Base-by-base conservation (phyloP, 2,888 invertebrate species). In the Agrotis clavis region DNA sequence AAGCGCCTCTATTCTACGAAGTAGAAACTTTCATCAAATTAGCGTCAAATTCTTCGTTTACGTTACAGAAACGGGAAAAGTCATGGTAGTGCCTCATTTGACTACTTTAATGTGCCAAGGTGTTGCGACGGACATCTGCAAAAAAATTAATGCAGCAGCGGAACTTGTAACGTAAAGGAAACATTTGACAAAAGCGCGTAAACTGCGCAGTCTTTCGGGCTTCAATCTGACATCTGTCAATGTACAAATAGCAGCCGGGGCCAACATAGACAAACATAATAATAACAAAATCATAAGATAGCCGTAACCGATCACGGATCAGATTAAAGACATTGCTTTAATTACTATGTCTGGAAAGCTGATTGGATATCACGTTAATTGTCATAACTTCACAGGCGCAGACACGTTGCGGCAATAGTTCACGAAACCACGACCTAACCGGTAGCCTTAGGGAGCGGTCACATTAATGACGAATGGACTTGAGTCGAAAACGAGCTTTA, bases 331-430 rank as follows among this genome's bases (percentile, higher is more conserved):
- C 41, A 62, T 50, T 47, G 35, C 74, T 35, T 54, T 59, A 79
- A 79, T 79, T 60, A 76, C 75, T 68, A 73, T 71, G 71, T 74
- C 74, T 47, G 11, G 54, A 41, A 65, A 63, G 35, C 66, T 74
- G 60, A 76, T 60, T 61, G 59, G 65, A 57, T 57, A 61, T 66
- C 54, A 57, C 35, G 51, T 60, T 71, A 72, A 54, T 59, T 60
- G 62, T 69, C 68, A 69, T 53, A 64, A 64, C 41, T 69, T 25
- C 14, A 48, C 30, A 70, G 21, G 19, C 60, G 69, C 56, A 61
- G 59, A 50, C 62, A 77, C n/a, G 18, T 81, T 76, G 35, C 56
- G 1, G 53, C 63, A 81, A 61, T 47, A 67, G 79, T 64, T 56
- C 59, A 71, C 66, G n/a, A 81, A 56, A 71, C 48, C 50, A 62